Percentiles rank a stretch among this genome's conserved stretches.
Conservation (phyloP, 2,888 invertebrate species). For the Griposia aprilina region DNA sequence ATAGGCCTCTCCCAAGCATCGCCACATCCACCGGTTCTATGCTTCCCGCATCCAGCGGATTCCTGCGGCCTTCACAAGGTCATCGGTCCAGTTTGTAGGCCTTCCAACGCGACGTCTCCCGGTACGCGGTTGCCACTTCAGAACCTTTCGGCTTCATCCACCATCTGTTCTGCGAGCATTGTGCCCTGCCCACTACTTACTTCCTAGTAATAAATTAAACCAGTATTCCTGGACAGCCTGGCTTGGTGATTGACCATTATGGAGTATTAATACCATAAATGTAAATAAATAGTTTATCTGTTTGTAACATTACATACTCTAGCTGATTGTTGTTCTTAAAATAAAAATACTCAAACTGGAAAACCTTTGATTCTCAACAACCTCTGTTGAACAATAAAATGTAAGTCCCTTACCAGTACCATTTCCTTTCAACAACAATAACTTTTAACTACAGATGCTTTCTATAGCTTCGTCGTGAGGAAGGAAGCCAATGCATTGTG, state of each 20-base stretch:
- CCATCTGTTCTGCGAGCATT: too few relatives aligned
- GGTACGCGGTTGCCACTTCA: too few relatives aligned
- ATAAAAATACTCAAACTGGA: not conserved
- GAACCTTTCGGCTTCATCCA: too few relatives aligned
- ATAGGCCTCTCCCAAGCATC: too few relatives aligned
- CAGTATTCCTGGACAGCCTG: too few relatives aligned
- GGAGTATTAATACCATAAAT: too few relatives aligned
- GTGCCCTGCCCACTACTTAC: not conserved
- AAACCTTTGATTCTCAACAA: not conserved
- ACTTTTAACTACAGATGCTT: not conserved
- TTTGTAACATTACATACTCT: not conserved
- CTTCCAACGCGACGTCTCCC: too few relatives aligned
- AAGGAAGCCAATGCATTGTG: constrained; percentile 2
- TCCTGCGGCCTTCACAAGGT: too few relatives aligned
- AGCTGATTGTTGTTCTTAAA: not conserved
- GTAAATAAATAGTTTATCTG: not conserved
- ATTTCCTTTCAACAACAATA: constrained; percentile 1
- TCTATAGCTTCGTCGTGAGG: not conserved
- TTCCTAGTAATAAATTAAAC: not conserved
- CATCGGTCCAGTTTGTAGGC: too few relatives aligned
- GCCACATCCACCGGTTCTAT: too few relatives aligned
- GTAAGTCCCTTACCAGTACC: not conserved
- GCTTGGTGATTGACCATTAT: too few relatives aligned
- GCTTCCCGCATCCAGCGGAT: too few relatives aligned
- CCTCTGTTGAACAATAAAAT: not conserved